These are phyloP conservation scores for Pseudorasbora parva DNA, from an alignment of 2,113 vertebrate species.

Conservation along the genomic window DNA sequence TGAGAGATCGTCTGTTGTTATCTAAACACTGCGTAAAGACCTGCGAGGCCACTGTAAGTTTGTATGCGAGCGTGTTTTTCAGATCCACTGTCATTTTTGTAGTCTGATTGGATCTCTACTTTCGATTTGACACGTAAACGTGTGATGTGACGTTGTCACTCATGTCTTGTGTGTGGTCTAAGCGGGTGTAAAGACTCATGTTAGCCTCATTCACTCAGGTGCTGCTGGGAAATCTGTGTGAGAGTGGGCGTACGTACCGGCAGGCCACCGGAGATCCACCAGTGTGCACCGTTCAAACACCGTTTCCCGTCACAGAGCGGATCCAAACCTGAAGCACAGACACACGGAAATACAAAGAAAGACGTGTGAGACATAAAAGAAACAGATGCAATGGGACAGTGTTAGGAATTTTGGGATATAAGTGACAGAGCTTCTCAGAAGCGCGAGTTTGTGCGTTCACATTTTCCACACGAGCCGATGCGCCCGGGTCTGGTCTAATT, in stretches of 20 bases:
- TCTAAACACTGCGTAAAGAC: background rate
- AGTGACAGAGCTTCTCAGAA: background rate
- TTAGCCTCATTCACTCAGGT: slow-evolving; percentile 54
- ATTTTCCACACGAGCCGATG: slow-evolving; percentile 55
- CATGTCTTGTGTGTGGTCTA: slow-evolving; percentile 41
- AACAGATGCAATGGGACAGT: slow-evolving; percentile 17
- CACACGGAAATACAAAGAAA: slow-evolving; percentile 33
- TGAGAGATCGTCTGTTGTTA: background rate
- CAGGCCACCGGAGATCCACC: slow-evolving; percentile 63
- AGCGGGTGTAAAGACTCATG: slow-evolving; percentile 50
- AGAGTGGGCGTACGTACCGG: slow-evolving; percentile 65
- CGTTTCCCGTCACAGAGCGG: slow-evolving; percentile 53
- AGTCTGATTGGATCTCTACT: slow-evolving; percentile 12
- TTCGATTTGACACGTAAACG: slow-evolving; percentile 23
- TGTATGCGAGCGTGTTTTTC: background rate
- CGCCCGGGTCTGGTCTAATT: slow-evolving; percentile 69
- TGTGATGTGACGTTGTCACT: slow-evolving; percentile 42
- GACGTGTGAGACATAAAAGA: slow-evolving; percentile 27
- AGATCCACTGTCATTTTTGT: background rate
- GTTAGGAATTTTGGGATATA: background rate
- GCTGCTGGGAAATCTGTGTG: slow-evolving; percentile 47
- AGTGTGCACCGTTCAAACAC: slow-evolving; percentile 62
- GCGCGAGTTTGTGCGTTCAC: background rate
- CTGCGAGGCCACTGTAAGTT: slow-evolving; percentile 11
- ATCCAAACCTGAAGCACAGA: slow-evolving; percentile 65